A percentile compares a stretch with the other conserved stretches of the same genome.
These are phyloP conservation scores for Lucinisca nassula DNA, from an alignment of 2,888 invertebrate species.

Conservation along the genomic window DNA sequence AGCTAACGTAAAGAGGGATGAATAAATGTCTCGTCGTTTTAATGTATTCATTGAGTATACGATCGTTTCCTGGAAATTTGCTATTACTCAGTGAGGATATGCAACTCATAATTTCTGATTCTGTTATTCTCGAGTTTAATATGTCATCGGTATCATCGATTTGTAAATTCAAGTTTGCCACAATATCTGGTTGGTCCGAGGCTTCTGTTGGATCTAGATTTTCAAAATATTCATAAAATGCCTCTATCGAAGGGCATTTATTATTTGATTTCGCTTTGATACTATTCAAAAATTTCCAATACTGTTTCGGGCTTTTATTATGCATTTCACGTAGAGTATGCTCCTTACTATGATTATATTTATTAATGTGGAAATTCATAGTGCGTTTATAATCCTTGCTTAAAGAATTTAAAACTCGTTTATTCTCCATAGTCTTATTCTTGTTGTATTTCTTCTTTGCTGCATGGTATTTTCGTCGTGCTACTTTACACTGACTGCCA, in stretches of 20 bases:
- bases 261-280: not conserved
- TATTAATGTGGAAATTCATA: not conserved
- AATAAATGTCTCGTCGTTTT: not conserved
- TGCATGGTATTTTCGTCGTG: not conserved
- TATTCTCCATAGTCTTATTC: not conserved
- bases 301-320: not conserved
- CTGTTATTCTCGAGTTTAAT: not conserved
- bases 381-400: not conserved
- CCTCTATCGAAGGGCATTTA: not conserved
- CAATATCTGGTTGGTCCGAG: not conserved
- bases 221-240: not conserved
- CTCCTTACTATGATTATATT: not conserved
- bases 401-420: not conserved
- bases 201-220: not conserved
- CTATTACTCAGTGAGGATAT: not conserved
- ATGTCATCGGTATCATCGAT: not conserved
- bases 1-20: not conserved
- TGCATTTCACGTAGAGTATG: not conserved
- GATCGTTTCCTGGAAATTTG: not conserved
- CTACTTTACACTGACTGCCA: not conserved
- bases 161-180: not conserved
- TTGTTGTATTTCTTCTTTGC: not conserved
- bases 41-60: not conserved
- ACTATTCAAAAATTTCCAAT: not conserved
- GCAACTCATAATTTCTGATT: not conserved